Evolutionary conservation across 1,140 invertebrate genomes (phyloP), one percentile per base, ranked within the genome.

Genomic region (Sycobia sp.): DNA sequence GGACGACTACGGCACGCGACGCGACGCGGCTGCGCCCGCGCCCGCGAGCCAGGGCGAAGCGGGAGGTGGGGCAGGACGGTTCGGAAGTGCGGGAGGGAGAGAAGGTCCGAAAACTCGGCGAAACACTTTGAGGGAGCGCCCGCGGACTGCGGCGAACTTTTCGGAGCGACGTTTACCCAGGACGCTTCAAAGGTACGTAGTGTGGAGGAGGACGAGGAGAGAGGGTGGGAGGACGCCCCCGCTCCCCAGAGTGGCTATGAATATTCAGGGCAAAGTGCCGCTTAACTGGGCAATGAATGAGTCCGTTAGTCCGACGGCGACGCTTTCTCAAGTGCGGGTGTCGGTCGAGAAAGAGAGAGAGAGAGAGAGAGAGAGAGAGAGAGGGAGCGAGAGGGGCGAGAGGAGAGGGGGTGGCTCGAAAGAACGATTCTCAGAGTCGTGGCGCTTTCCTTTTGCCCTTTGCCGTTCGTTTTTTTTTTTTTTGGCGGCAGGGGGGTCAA

Each of bases 271-370:
- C 72, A 76, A 79, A 79, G 75, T 78, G 75, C 70, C 70, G 72
- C 74, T 79, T 78, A 80, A 80, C 76, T 75, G 71, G 75, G 73
- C 76, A 76, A 79, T 76, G 77, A 80, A 79, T 76, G 73, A 78
- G 75, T 76, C 71, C n/a, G n/a, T n/a, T n/a, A n/a, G n/a, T n/a
- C n/a, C n/a, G n/a, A n/a, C n/a, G n/a, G n/a, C n/a, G n/a, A 32
- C 29, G 29, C 29, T 32, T 32, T 11, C 29, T 32, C 29, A 11
- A 32, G 29, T 32, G 29, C 29, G 5, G 5, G 29, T n/a, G n/a
- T n/a, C n/a, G n/a, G n/a, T n/a, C n/a, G n/a, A n/a, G n/a, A n/a
- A n/a, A n/a, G n/a, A n/a, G n/a, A n/a, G n/a, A n/a, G n/a, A n/a
- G n/a, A n/a, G n/a, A n/a, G n/a, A n/a, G n/a, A n/a, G n/a, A n/a